phyloP scores from a whole-genome alignment of 2,888 invertebrate species.

The Thereva unica region DNA sequence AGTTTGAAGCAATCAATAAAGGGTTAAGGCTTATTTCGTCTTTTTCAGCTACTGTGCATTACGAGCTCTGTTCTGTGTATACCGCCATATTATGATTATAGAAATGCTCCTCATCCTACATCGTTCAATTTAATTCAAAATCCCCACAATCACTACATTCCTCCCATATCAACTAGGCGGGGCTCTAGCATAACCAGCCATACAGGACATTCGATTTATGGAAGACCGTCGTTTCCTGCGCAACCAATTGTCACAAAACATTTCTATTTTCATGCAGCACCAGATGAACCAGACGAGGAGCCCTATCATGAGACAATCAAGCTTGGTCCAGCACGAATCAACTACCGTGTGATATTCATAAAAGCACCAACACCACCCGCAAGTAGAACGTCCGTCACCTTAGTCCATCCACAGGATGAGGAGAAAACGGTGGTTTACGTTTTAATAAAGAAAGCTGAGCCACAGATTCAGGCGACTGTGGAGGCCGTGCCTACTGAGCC shows the following conservation, averaged over 20 bases:
- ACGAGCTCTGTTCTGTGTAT: too few relatives aligned
- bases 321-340: slow-evolving; percentile 22
- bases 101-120: too few relatives aligned
- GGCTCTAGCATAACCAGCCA: too few relatives aligned
- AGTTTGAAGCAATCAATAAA: too few relatives aligned
- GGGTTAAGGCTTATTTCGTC: too few relatives aligned
- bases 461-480: slow-evolving; percentile 17
- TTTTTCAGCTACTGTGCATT: too few relatives aligned
- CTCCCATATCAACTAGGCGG: too few relatives aligned
- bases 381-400: slow-evolving; percentile 12
- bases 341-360: slow-evolving; percentile 17
- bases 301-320: slow-evolving; percentile 24
- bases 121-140: too few relatives aligned
- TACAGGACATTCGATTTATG: too few relatives aligned
- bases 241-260: slow-evolving; percentile 41
- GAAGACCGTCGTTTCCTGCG: not conserved
- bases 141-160: too few relatives aligned
- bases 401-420: slow-evolving; percentile 18
- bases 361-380: not conserved
- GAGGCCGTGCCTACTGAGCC: slow-evolving; percentile 29
- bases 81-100: too few relatives aligned
- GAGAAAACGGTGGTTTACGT: slow-evolving; percentile 26
- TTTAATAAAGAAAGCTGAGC: slow-evolving; percentile 16
- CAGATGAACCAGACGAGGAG: slow-evolving; percentile 39
- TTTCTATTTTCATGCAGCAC: slow-evolving; percentile 42